These are phyloP conservation scores for Hippocampus kuda DNA, from an alignment of 2,797 vertebrate genomes.

Conservation along the genomic window DNA sequence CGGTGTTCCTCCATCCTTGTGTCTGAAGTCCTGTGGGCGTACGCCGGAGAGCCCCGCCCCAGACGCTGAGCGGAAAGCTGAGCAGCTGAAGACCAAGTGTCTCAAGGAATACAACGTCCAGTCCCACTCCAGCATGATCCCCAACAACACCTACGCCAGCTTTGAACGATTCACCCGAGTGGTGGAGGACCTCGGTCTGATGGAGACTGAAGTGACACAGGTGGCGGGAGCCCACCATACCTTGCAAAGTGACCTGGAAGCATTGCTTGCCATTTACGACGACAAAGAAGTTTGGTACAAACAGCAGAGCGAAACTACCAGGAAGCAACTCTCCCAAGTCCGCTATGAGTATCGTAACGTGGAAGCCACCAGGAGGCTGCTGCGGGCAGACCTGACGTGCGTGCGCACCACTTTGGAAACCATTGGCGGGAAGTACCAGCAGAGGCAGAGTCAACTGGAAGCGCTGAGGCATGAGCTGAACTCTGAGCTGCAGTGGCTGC, in stretches of 20 bases:
- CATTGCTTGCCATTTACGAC: slow-evolving; percentile 75
- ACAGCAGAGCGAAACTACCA: slow-evolving; percentile 68
- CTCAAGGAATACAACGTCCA: slow-evolving; percentile 85
- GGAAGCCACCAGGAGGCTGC: slow-evolving; percentile 65
- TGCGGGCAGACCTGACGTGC: slow-evolving; percentile 69
- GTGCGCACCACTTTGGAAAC: slow-evolving; percentile 56
- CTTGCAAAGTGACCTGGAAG: slow-evolving; percentile 75
- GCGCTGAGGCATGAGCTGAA: slow-evolving; percentile 72
- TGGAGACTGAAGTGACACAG: slow-evolving; percentile 55
- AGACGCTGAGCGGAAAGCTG: slow-evolving; percentile 57
- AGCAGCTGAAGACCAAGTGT: slow-evolving; percentile 77
- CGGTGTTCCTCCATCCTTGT: slow-evolving; percentile 69
- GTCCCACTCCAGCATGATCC: slow-evolving; percentile 77
- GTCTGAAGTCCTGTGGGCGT: slow-evolving; percentile 65
- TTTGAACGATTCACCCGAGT: slow-evolving; percentile 76
- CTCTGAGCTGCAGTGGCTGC: slow-evolving; percentile 73
- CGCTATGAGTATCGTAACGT: slow-evolving; percentile 74
- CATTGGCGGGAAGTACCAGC: slow-evolving; percentile 58
- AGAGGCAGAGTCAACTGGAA: slow-evolving; percentile 70
- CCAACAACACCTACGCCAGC: slow-evolving; percentile 82
- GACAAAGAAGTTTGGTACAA: slow-evolving; percentile 85
- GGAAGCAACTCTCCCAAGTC: slow-evolving; percentile 76
- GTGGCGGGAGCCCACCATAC: slow-evolving; percentile 56
- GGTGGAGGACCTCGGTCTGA: slow-evolving; percentile 69
- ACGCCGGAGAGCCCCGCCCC: slow-evolving; percentile 43